Conservation (phyloP, 2,113 vertebrate genomes). For the Pandion haliaetus region DNA sequence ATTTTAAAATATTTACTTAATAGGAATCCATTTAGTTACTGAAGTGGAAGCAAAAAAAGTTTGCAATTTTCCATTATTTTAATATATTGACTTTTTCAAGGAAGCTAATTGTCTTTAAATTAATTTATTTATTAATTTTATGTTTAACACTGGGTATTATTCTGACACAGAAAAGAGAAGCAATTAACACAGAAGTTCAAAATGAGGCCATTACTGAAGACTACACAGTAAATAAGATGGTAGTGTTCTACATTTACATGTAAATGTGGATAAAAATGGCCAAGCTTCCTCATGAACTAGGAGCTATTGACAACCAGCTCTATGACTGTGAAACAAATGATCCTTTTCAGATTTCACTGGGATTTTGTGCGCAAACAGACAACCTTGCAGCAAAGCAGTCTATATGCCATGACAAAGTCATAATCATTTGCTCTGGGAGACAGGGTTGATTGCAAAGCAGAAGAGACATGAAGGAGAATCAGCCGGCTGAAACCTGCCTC, state of each 20-base stretch:
- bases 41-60: background rate
- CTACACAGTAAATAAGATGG: background rate
- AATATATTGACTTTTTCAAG: background rate
- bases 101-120: background rate
- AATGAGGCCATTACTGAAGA: background rate
- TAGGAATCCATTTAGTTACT: background rate
- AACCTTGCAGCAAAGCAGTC: background rate
- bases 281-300: background rate
- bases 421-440: background rate
- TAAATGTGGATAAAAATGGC: background rate
- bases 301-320: background rate
- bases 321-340: background rate
- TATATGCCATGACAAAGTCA: background rate
- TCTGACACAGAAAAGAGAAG: background rate
- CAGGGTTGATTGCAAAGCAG: background rate
- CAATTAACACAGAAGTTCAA: background rate
- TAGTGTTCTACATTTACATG: background rate
- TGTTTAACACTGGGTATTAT: background rate
- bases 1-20: constrained; percentile 18
- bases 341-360: background rate
- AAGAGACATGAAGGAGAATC: background rate
- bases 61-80: background rate
- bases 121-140: background rate
- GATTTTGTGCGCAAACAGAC: background rate
- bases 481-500: background rate